Evolutionary conservation across 1,140 invertebrate species (phyloP), one percentile per base, ranked within the genome.

Genomic region (Tenebrio molitor): DNA sequence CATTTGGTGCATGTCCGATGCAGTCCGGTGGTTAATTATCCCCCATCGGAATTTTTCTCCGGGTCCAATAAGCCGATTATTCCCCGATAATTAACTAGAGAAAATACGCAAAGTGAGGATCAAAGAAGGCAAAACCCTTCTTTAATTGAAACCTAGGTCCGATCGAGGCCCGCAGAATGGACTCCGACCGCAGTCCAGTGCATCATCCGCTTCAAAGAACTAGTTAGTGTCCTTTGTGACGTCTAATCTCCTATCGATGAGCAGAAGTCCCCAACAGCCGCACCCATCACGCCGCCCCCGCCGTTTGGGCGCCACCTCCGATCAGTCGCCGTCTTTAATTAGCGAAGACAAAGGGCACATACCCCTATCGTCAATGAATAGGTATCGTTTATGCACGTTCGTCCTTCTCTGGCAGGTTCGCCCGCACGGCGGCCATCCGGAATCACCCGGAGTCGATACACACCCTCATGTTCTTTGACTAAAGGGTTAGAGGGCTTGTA

Each of bases 341-440:
- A 74, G 69, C 21, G 71, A 74, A 74, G 73, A 74, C 73, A 74
- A 74, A 74, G 73, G 71, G 64, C 69, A 71, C 46, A 41, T 42
- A 72, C 73, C 73, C 73, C 69, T 74, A 74, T 74, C 50, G 73
- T 74, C 73, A 72, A 72, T 74, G 73, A 74, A 74, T 74, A 74
- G 73, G 73, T 74, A 74, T 74, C 73, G 73, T 74, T 74, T 74
- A 74, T 74, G 67, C 64, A 74, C 67, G 16, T 53, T 29, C 15
- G 62, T 64, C 23, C 10, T 69, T 53, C 42, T 34, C 50, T 53
- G 42, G 5, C 21, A 53, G n/a, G 15, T 23, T 29, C 5, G 17
- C 14, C 21, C 39, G 41, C 39, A 53, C 12, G 21, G 17, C 53
- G 53, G 50, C 66, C 50, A 50, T 14, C 69, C 23, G n/a, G 44